phyloP scores from a whole-genome alignment of 2,797 vertebrate genomes.

The Poeciliopsis gracilis region DNA sequence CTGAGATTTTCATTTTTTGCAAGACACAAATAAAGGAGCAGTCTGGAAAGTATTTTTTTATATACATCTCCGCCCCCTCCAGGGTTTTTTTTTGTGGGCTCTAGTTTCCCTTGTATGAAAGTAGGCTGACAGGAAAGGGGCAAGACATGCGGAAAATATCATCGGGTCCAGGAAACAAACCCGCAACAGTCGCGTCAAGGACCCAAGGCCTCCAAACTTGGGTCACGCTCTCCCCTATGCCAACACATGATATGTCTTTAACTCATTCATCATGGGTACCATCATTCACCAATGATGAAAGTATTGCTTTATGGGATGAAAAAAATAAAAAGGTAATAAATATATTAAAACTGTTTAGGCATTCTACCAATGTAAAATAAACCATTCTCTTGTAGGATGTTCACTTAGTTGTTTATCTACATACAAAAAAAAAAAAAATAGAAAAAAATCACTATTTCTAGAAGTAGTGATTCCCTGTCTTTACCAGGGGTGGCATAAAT shows the following conservation, averaged over 20 bases:
- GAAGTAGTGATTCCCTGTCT: neutral
- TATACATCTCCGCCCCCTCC: accelerated
- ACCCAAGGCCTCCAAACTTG: no score
- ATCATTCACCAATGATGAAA: neutral
- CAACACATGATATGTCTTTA: neutral
- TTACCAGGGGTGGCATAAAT: neutral
- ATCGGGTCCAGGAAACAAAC: no score
- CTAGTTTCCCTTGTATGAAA: no score
- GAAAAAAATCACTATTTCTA: neutral
- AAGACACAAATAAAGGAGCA: neutral
- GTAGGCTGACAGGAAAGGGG: no score
- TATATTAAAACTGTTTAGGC: neutral
- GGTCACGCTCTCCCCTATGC: no score
- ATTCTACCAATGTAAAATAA: neutral
- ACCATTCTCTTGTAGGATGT: neutral
- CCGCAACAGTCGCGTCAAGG: no score
- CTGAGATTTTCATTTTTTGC: neutral
- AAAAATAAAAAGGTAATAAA: neutral
- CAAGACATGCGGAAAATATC: no score
- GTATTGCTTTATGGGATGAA: neutral
- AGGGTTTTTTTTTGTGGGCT: no score
- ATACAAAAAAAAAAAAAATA: neutral
- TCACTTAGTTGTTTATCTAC: neutral
- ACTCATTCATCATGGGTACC: neutral
- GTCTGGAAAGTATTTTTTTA: no score